Conservation (phyloP, 2,888 invertebrate species). For the Sepioteuthis lessoniana region DNA sequence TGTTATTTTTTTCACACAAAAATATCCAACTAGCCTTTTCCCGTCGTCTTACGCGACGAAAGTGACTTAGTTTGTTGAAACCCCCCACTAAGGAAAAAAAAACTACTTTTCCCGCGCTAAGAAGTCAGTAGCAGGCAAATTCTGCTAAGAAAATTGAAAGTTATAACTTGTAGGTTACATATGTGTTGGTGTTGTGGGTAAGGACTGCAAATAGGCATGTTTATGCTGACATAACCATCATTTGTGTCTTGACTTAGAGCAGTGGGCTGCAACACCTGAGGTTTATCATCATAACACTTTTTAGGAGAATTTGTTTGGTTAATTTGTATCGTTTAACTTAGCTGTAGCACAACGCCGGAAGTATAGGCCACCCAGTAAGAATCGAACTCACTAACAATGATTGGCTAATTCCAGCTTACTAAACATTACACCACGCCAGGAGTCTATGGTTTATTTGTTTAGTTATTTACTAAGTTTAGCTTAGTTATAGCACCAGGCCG, state of each 20-base stretch:
- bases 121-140: conserved; percentile 10
- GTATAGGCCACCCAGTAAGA: no score
- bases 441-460: no score
- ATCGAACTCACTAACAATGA: no score
- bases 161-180: no score
- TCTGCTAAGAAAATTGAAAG: background rate
- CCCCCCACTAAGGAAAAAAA: background rate
- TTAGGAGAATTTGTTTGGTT: no score
- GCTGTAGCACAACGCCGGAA: no score
- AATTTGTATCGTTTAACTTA: no score
- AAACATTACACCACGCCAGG: no score
- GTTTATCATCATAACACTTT: background rate
- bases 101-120: background rate
- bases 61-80: background rate
- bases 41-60: background rate
- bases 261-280: background rate
- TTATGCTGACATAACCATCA: conserved; percentile 2
- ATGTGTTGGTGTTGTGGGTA: background rate
- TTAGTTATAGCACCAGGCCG: no score
- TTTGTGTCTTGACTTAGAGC: background rate
- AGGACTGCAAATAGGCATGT: background rate
- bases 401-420: no score
- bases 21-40: background rate
- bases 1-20: no score
- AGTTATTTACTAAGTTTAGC: no score